phyloP scores from a whole-genome alignment of 2,888 invertebrate genomes.

The Bimastos eiseni region DNA sequence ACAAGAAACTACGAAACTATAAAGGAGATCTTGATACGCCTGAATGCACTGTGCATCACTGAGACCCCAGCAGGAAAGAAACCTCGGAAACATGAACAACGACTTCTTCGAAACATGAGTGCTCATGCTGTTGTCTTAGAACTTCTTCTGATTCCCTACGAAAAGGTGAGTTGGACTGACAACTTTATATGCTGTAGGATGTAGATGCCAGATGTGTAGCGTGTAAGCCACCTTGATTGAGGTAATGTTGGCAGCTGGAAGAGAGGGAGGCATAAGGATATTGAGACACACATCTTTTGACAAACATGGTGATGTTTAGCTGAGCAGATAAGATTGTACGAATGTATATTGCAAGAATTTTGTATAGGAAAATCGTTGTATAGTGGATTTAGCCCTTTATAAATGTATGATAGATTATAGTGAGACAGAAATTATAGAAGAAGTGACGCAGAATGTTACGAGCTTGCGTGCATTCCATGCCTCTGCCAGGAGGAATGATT shows the following conservation, averaged over 20 bases:
- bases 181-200: background rate
- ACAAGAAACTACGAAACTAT: conserved; percentile 80
- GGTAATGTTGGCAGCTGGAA: background rate
- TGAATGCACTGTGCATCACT: conserved; percentile 88
- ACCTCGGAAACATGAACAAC: conserved; percentile 90
- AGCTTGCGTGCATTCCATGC: too few relatives aligned
- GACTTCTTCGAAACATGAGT: conserved; percentile 90
- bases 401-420: background rate
- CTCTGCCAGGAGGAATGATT: too few relatives aligned
- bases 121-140: conserved; percentile 95
- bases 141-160: conserved; percentile 90
- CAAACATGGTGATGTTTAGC: background rate
- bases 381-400: background rate
- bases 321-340: background rate
- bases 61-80: conserved; percentile 61
- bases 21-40: conserved; percentile 83
- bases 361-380: background rate
- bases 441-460: too few relatives aligned
- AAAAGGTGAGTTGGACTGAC: conserved; percentile 68
- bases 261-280: background rate
- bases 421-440: too few relatives aligned
- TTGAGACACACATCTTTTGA: background rate
- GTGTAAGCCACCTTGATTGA: background rate
- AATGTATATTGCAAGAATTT: background rate
- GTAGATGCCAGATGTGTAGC: background rate